These are phyloP conservation scores for Dasysyrphus tricinctus DNA, from an alignment of 2,888 invertebrate species.

Conservation along the genomic window DNA sequence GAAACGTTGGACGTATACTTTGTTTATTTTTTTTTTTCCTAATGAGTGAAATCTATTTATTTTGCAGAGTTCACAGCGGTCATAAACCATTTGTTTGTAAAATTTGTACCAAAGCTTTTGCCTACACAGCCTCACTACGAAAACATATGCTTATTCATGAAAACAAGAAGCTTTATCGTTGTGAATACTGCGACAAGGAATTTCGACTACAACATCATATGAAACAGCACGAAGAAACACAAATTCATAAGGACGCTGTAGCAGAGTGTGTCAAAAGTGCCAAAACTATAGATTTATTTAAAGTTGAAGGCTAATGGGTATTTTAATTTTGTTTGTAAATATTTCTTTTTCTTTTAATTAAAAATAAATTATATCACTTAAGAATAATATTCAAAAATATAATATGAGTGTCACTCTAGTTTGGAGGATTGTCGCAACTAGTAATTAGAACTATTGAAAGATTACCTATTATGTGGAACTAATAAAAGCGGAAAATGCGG, in stretches of 20 bases:
- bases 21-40: background rate
- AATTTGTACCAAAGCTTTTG: constrained; percentile 80
- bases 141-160: constrained; percentile 81
- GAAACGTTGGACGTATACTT: too few species aligned
- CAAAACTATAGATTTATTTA: background rate
- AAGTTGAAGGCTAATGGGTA: background rate
- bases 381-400: too few species aligned
- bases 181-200: constrained; percentile 81
- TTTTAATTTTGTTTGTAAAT: background rate
- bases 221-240: constrained; percentile 82
- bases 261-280: constrained; percentile 3
- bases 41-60: background rate
- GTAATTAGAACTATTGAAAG: too few species aligned
- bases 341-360: background rate
- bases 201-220: constrained; percentile 81
- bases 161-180: constrained; percentile 80
- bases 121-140: constrained; percentile 80
- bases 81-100: constrained; percentile 81
- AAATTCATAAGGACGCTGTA: constrained; percentile 81
- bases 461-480: too few species aligned
- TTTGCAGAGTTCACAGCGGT: constrained; percentile 80
- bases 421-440: too few species aligned
- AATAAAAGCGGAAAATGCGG: too few species aligned
- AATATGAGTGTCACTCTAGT: too few species aligned
- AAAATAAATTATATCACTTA: background rate